Base-by-base conservation (phyloP, 2,797 vertebrate species). In the Furcifer pardalis region DNA sequence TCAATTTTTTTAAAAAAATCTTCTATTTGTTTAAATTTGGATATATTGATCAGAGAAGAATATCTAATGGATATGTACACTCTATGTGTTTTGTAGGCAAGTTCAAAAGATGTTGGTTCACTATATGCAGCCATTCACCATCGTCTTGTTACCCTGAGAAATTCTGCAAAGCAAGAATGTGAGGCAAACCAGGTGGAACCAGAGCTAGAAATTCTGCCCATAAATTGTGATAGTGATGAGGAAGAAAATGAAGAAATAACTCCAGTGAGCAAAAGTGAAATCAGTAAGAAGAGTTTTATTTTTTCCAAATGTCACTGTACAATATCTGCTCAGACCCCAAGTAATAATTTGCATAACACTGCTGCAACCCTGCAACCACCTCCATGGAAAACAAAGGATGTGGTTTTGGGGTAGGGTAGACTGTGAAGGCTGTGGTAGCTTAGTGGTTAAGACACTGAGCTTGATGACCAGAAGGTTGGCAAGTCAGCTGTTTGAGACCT, bases 121-220 rank as follows among this genome's bases (percentile, higher is more conserved):
- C 91, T 97, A 12, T 94, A 96, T 15, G 89, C 96, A 84, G 97
- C 97, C 66, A 96, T 97, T 77, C 96, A 97, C 82, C 97, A 97
- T 84, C 96, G 97, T 2, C 96, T 97, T 2, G 92, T 97, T 74
- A 96, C 96, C 23, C 82, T 97, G 84, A 81, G 91, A 82, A 95
- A 89, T 84, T 91, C 89, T 66, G 13, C 60, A 63, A 87, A 91
- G 46, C 90, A 92, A 81, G 91, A 93, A 77, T n/a, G 71, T 46
- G 89, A 93, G 2, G 13, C 19, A 75, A 83, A 66, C 83, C 92
- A 86, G 40, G 35, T 23, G 52, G 94, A 94, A 13, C 40, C 88
- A 74, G 94, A 96, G 73, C 73, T 66, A 77, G 77, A 79, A 73
- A 88, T 93, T 63, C 93, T 90, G 17, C 92, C 89, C 19, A 65